phyloP scores from a whole-genome alignment of 2,113 vertebrate genomes.

The Brienomyrus longianalis region DNA sequence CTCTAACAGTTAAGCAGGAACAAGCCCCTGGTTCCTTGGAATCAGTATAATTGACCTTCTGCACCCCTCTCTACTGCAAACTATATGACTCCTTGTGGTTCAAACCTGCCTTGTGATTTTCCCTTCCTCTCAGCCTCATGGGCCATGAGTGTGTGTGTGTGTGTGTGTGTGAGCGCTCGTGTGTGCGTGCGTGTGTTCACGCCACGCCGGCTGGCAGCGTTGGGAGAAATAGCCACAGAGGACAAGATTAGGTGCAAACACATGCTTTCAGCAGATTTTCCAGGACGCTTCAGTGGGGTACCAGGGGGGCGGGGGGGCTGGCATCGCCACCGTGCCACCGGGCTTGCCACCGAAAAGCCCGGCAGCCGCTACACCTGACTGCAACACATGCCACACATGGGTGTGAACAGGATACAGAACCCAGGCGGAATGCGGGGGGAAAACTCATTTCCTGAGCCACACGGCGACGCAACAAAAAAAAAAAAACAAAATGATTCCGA shows the following conservation, averaged over 20 bases:
- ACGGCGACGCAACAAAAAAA: constrained; percentile 30
- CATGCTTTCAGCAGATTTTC: constrained; percentile 39
- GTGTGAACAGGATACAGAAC: constrained; percentile 35
- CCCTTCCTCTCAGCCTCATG: constrained; percentile 17
- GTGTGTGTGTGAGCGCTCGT: constrained; percentile 17
- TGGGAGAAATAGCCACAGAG: constrained; percentile 6
- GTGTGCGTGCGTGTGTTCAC: background rate
- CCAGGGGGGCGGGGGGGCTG: constrained; percentile 32
- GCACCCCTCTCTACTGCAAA: background rate
- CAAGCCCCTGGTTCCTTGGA: background rate
- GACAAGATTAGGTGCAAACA: constrained; percentile 25
- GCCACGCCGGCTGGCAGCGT: constrained; percentile 2
- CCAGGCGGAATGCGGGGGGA: constrained; percentile 32
- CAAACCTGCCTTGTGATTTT: constrained; percentile 55
- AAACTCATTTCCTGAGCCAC: constrained; percentile 30
- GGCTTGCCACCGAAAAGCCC: constrained; percentile 36
- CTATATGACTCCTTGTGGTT: constrained; percentile 53
- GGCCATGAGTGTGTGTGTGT: constrained; percentile 13
- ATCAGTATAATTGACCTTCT: background rate
- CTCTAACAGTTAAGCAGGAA: background rate
- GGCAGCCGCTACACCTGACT: constrained; percentile 41
- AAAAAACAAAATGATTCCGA: background rate
- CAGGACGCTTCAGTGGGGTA: constrained; percentile 2
- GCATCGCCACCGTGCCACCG: constrained; percentile 50
- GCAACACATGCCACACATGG: constrained; percentile 36